phyloP scores from a whole-genome alignment of 35 echinoderm and acorn worm genomes.

The Stichopus chloronotus region DNA sequence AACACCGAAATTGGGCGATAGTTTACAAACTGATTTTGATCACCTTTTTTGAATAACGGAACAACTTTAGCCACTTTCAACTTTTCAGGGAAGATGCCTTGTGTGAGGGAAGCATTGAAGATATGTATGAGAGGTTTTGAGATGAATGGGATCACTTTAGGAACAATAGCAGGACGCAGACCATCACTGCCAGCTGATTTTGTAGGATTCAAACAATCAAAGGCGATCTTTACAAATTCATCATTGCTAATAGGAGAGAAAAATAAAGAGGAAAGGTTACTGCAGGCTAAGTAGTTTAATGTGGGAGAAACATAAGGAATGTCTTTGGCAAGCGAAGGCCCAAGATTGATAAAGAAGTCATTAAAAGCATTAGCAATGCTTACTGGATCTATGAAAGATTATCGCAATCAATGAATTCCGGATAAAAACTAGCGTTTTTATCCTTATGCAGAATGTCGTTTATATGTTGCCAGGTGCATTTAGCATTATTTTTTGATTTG shows the following conservation, averaged over 20 bases:
- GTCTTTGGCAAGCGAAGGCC: background rate
- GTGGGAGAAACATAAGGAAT: background rate
- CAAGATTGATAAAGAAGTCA: background rate
- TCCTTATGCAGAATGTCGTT: slow-evolving; percentile 25
- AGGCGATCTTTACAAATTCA: background rate
- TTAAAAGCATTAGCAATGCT: background rate
- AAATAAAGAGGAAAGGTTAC: background rate
- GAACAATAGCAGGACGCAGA: background rate
- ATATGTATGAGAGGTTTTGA: background rate
- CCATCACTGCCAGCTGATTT: background rate
- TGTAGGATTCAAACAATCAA: background rate
- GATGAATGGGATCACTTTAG: background rate
- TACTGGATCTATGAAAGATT: slow-evolving; percentile 1
- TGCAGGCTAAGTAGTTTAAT: background rate
- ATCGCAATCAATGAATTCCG: background rate
- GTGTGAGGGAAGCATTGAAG: background rate
- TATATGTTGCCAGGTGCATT: background rate
- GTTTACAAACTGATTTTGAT: background rate
- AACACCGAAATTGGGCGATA: slow-evolving; percentile 16
- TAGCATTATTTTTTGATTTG: background rate
- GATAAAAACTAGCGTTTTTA: background rate
- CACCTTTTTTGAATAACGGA: background rate
- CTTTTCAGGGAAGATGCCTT: background rate
- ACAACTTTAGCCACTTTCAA: background rate
- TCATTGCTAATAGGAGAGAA: background rate